Percentiles rank a stretch among this genome's conserved stretches.
Conservation (phyloP, 2,113 vertebrate species). For the Pagrus major region DNA sequence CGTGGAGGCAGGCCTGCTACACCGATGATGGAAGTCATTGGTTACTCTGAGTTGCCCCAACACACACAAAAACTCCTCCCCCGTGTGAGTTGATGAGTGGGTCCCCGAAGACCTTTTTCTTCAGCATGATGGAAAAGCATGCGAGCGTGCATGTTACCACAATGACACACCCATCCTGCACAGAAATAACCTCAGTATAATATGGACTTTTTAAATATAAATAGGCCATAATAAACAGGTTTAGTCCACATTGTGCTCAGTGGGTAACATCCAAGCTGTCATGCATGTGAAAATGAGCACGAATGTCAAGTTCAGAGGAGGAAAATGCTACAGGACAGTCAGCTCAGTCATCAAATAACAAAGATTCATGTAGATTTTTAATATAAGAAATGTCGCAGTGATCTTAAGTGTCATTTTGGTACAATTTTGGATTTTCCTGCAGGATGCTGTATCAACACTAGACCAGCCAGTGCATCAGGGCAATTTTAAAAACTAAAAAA, state of each 20-base stretch:
- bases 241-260: not conserved
- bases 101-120: conserved; percentile 43
- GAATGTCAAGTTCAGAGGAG: not conserved
- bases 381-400: not conserved
- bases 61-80: conserved; percentile 65
- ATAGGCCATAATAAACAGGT: conserved; percentile 11
- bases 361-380: not conserved
- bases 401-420: too few species aligned
- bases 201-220: conserved; percentile 7
- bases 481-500: too few species aligned
- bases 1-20: conserved; percentile 50
- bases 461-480: not conserved
- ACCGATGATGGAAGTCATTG: conserved; percentile 47
- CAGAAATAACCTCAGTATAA: conserved; percentile 12
- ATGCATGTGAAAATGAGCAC: not conserved
- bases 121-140: conserved; percentile 16
- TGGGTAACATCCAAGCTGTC: not conserved
- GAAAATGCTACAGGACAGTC: not conserved
- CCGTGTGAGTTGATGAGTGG: conserved; percentile 24
- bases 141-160: conserved; percentile 16
- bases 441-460: not conserved
- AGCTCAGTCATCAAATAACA: not conserved
- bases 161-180: conserved; percentile 27
- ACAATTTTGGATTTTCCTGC: not conserved
- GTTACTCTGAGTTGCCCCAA: conserved; percentile 54